These are phyloP conservation scores for Astyanax mexicanus DNA, from an alignment of 2,797 vertebrate species.

Conservation along the genomic window DNA sequence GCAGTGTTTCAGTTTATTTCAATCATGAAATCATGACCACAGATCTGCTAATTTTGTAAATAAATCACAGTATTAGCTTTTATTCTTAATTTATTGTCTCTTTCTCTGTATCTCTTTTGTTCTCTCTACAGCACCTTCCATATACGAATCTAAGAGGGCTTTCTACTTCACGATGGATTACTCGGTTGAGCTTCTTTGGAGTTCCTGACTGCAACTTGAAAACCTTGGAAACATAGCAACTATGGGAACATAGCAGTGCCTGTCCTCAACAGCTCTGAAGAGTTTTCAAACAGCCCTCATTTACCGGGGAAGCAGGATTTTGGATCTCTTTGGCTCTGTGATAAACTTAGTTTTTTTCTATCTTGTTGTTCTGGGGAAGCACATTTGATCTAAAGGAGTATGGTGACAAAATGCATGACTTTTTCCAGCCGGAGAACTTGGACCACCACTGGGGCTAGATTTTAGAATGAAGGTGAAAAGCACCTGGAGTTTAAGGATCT, in stretches of 20 bases:
- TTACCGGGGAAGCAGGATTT: slow-evolving; percentile 38
- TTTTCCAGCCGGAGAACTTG: slow-evolving; percentile 41
- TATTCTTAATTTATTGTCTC: background rate
- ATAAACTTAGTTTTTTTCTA: slow-evolving; percentile 45
- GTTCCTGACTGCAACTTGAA: slow-evolving; percentile 33
- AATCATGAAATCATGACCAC: no score
- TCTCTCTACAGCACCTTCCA: slow-evolving; percentile 90
- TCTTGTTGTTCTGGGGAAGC: slow-evolving; percentile 57
- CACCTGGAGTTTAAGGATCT: slow-evolving; percentile 10
- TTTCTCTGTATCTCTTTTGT: slow-evolving; percentile 11
- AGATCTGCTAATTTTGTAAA: background rate
- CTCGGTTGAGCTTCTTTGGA: slow-evolving; percentile 30
- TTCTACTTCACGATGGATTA: slow-evolving; percentile 42
- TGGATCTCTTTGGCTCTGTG: slow-evolving; percentile 46
- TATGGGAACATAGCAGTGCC: slow-evolving; percentile 58
- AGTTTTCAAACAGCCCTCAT: slow-evolving; percentile 14
- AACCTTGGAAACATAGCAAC: slow-evolving; percentile 52
- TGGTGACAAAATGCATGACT: slow-evolving; percentile 47
- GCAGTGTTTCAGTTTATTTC: background rate
- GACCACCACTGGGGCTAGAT: slow-evolving; percentile 16
- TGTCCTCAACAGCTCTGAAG: slow-evolving; percentile 48
- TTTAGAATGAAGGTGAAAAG: slow-evolving; percentile 25
- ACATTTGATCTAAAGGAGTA: slow-evolving; percentile 46
- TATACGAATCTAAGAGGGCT: slow-evolving; percentile 90
- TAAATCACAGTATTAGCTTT: background rate